Evolutionary conservation across 2,888 invertebrate species (phyloP), one percentile per base, ranked within the genome.

Genomic region (Oligia fasciuncula): DNA sequence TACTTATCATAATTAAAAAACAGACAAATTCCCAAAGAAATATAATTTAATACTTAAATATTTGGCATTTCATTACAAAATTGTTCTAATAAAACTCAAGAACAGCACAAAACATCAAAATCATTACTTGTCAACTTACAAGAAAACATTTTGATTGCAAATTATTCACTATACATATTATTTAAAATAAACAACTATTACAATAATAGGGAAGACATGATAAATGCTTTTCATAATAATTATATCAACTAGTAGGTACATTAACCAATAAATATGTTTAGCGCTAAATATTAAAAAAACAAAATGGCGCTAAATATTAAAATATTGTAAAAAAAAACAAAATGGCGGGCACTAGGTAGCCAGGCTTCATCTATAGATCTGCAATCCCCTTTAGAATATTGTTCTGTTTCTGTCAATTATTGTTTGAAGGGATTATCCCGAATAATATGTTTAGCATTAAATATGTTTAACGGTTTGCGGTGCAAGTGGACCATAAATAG

Each of bases 21-120:
- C 2, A 63, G 46, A 62, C 14, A 62, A 49, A 60, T 40, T 81
- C 67, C 79, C 57, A 81, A 73, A 74, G 65, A 81, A 82, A 80
- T 29, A 79, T 71, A 82, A 81, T 80, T 78, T 83, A 83, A 81
- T 87, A 83, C 66, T 84, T 76, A 60, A 80, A 77, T 86, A 87
- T 90, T 90, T 89, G 86, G 89, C 85, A 89, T 84, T 85, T 74
- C 63, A 78, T 79, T 85, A 81, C 54, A 77, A 82, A 79, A 83
- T 51, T 57, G 54, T 76, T 81, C 62, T 80, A 75, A 73, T 60
- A 77, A 79, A 88, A 76, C 70, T 68, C 19, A 49, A 29, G 40
- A 87, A 77, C 76, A 77, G 60, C 73, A 76, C 68, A 81, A 82
- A 74, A 77, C 71, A 80, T 78, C 17, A 68, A 67, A 68, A 85